Conservation (phyloP, 2,888 invertebrate species). For the Notodonta ziczac region DNA sequence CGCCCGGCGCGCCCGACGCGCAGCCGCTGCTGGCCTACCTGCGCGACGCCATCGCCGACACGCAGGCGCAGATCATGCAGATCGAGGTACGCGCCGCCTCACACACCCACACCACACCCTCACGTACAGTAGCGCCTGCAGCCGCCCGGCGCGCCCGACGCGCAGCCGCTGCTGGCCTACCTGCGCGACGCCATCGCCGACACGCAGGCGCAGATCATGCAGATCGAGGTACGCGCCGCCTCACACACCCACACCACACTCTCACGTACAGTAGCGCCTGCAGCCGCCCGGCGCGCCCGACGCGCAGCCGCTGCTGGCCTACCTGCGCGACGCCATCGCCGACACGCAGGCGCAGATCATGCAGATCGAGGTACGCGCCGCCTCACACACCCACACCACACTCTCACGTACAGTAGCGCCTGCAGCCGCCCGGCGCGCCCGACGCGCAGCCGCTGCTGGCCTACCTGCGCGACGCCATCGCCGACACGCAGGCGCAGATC, state of each 20-base stretch:
- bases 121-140: conserved; percentile 75
- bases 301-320: conserved; percentile 89
- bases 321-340: conserved; percentile 94
- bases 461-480: conserved; percentile 95
- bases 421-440: conserved; percentile 81
- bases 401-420: conserved; percentile 56
- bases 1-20: conserved; percentile 72
- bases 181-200: conserved; percentile 95
- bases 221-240: conserved; percentile 90
- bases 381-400: too few species aligned
- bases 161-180: conserved; percentile 91
- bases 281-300: conserved; percentile 81
- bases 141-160: conserved; percentile 73
- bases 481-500: conserved; percentile 96
- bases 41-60: conserved; percentile 95
- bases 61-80: conserved; percentile 96
- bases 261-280: conserved; percentile 63
- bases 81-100: conserved; percentile 89
- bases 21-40: conserved; percentile 93
- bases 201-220: conserved; percentile 96
- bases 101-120: too few species aligned
- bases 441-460: conserved; percentile 88
- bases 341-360: conserved; percentile 97
- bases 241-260: too few species aligned
- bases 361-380: conserved; percentile 90